These are phyloP conservation scores for Hiodon alosoides DNA, from an alignment of 2,113 vertebrate species.

Conservation along the genomic window DNA sequence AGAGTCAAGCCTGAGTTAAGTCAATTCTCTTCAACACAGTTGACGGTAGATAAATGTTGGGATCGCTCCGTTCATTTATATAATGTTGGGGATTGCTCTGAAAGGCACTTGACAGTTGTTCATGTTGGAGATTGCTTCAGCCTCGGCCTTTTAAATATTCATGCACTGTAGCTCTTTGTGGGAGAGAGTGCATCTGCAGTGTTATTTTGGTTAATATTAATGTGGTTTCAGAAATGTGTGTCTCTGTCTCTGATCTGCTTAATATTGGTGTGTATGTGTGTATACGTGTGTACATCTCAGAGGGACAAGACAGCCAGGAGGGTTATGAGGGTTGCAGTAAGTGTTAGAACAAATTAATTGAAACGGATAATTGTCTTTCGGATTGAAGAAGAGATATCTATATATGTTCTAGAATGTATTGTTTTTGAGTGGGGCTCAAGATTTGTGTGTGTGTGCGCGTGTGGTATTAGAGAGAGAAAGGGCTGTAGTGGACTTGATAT, in stretches of 20 bases:
- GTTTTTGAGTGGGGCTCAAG: no score
- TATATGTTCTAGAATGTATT: no score
- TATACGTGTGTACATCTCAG: neutral
- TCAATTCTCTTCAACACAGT: neutral
- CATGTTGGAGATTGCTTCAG: neutral
- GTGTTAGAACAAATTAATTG: no score
- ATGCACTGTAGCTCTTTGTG: constrained; percentile 13
- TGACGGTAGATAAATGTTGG: neutral
- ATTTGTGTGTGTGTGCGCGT: neutral
- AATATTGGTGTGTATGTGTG: constrained; percentile 4
- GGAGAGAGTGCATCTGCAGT: constrained; percentile 36
- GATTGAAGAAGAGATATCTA: no score
- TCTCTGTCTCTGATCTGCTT: constrained; percentile 10
- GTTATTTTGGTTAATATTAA: constrained; percentile 44
- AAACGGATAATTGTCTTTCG: no score
- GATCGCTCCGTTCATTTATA: neutral
- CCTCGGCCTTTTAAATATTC: constrained; percentile 34
- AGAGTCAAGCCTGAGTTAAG: no score
- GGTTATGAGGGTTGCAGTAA: no score
- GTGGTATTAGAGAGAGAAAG: neutral
- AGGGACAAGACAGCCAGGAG: no score
- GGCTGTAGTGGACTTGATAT: neutral
- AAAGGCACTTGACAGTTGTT: neutral
- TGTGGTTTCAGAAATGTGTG: constrained; percentile 36
- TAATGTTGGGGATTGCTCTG: neutral